phyloP scores from a whole-genome alignment of 30 jellyfish, hydroid and myxozoan species.

The Hydra vulgaris region DNA sequence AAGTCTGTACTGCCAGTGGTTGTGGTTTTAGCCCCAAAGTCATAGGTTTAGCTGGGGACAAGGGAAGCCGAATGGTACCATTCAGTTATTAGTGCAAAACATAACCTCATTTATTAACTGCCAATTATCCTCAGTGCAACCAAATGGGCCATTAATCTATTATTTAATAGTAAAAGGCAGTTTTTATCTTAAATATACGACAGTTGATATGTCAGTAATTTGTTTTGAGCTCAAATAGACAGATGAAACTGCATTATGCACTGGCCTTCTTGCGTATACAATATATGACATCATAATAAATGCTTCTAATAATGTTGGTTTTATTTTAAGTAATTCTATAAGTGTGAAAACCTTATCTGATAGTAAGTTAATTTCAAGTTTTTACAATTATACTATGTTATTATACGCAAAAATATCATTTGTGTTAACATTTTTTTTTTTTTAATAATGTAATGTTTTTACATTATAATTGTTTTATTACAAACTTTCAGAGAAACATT shows the following conservation, averaged over 20 bases:
- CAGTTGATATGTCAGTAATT: conserved; percentile 25
- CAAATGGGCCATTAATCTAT: conserved; percentile 69
- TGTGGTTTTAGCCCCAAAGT: conserved; percentile 63
- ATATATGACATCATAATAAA: conserved; percentile 45
- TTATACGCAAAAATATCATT: not conserved
- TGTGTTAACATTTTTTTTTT: too few relatives aligned
- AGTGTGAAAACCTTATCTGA: conserved; percentile 47
- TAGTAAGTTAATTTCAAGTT: conserved; percentile 34
- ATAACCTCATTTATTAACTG: too few relatives aligned
- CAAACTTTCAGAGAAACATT: too few relatives aligned
- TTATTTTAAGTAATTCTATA: conserved; percentile 54
- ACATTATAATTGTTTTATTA: too few relatives aligned
- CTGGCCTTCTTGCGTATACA: conserved; percentile 50
- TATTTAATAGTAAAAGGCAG: conserved; percentile 52
- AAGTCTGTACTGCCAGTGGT: conserved; percentile 87
- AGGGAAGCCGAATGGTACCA: conserved; percentile 79
- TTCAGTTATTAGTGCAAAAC: conserved; percentile 26
- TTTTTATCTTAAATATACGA: conserved; percentile 23
- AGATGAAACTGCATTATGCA: conserved; percentile 11
- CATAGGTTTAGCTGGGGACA: conserved; percentile 53
- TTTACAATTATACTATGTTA: not conserved
- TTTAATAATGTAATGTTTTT: too few relatives aligned
- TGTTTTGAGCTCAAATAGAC: conserved; percentile 38
- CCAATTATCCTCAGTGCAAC: conserved; percentile 60
- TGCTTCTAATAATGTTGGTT: conserved; percentile 88